phyloP scores from a whole-genome alignment of 2,888 invertebrate genomes.

The Zaprionus obscuricornis region DNA sequence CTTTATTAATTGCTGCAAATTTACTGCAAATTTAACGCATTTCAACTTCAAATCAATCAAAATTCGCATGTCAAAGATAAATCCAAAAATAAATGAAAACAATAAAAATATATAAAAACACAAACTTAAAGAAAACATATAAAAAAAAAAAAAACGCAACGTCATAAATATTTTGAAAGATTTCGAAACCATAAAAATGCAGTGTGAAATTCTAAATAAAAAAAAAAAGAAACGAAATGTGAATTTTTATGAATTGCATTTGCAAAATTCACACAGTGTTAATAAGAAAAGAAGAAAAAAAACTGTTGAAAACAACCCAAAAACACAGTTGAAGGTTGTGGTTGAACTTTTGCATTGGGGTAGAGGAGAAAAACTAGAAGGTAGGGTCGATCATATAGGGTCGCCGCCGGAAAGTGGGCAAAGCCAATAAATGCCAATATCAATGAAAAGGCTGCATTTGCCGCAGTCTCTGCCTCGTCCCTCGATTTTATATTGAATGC shows the following conservation, averaged over 20 bases:
- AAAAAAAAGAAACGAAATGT: too few species aligned
- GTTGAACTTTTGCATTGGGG: constrained; percentile 9
- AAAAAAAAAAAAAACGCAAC: constrained; percentile 48
- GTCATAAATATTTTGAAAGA: constrained; percentile 74
- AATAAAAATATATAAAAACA: constrained; percentile 38
- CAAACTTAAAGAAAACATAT: constrained; percentile 43
- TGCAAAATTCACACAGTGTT: constrained; percentile 55
- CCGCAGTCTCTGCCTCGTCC: too few species aligned
- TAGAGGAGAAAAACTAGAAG: too few species aligned
- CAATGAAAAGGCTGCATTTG: constrained; percentile 66
- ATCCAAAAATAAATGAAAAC: constrained; percentile 57
- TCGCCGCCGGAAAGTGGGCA: constrained; percentile 49
- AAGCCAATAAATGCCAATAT: constrained; percentile 75
- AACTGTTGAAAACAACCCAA: constrained; percentile 45
- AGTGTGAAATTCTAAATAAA: constrained; percentile 78
- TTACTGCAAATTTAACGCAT: constrained; percentile 46
- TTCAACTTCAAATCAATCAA: constrained; percentile 68
- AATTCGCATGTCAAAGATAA: constrained; percentile 49
- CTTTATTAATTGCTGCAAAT: constrained; percentile 70
- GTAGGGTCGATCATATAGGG: too few species aligned
- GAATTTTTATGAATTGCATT: constrained; percentile 58
- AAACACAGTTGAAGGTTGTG: constrained; percentile 42
- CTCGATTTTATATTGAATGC: constrained; percentile 56
- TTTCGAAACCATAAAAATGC: constrained; percentile 72
- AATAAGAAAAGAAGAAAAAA: constrained; percentile 9